Percentiles rank a stretch among this genome's conserved stretches.
These are phyloP conservation scores for Drosophila pullipes DNA, from an alignment of 2,888 invertebrate genomes.

Conservation along the genomic window DNA sequence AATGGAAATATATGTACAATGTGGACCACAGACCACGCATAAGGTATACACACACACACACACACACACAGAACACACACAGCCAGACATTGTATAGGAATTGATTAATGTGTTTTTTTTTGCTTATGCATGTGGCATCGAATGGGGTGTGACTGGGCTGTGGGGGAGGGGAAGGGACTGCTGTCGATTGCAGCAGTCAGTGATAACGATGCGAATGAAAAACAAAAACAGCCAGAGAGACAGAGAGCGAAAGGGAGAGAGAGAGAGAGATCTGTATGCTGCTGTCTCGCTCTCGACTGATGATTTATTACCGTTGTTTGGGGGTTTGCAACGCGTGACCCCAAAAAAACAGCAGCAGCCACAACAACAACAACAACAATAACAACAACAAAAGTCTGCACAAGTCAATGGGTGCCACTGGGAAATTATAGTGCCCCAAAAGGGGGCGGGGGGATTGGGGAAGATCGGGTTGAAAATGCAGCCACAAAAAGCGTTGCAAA, in stretches of 20 bases:
- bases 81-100: conserved; percentile 55
- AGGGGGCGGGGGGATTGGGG: conserved; percentile 5
- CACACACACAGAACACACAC: neutral
- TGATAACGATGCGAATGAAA: conserved; percentile 73
- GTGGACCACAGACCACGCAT: conserved; percentile 35
- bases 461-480: conserved; percentile 12
- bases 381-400: conserved; percentile 30
- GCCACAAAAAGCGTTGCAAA: conserved; percentile 12
- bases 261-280: conserved; percentile 22
- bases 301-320: conserved; percentile 78
- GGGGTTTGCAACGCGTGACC: conserved; percentile 79
- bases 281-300: conserved; percentile 40
- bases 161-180: neutral
- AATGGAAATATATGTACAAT: conserved; percentile 47
- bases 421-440: conserved; percentile 48
- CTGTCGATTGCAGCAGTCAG: conserved; percentile 78
- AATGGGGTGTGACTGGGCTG: conserved; percentile 1
- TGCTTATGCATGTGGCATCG: conserved; percentile 19
- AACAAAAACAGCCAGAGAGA: conserved; percentile 31
- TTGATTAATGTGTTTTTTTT: conserved; percentile 79
- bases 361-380: conserved; percentile 35
- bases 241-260: neutral
- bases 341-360: conserved; percentile 66
- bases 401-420: conserved; percentile 71
- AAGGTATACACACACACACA: conserved; percentile 15